Evolutionary conservation across 2,797 vertebrate genomes (phyloP).

Genomic region (Sylvia borin): DNA sequence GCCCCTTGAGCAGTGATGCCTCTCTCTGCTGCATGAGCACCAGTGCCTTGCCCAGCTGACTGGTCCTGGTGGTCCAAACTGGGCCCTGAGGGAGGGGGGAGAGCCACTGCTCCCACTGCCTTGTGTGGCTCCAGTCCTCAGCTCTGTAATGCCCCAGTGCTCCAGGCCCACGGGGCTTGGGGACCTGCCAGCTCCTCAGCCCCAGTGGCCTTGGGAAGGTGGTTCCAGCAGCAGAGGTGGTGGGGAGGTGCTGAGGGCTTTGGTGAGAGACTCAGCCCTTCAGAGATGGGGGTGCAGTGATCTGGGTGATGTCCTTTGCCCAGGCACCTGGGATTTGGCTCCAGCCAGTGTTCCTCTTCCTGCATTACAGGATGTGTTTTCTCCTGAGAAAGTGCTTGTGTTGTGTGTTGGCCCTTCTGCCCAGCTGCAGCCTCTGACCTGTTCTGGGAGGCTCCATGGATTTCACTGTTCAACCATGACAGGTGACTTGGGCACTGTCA

Average conservation of each 20-base stretch:
- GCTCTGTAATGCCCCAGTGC: not conserved
- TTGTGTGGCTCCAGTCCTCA: too few species aligned
- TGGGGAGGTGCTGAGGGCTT: not conserved
- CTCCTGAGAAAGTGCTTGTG: not conserved
- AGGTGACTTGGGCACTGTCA: not conserved
- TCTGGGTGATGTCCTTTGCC: not conserved
- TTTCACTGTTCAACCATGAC: not conserved
- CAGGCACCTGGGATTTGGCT: not conserved
- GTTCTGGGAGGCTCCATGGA: not conserved
- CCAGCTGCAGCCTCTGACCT: not conserved
- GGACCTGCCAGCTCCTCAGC: not conserved
- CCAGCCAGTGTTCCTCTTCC: not conserved
- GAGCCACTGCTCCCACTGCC: not conserved
- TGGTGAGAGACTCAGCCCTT: not conserved
- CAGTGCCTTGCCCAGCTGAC: not conserved
- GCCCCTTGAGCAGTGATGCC: not conserved
- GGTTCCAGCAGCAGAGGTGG: not conserved
- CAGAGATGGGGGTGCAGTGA: not conserved
- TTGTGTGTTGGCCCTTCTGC: not conserved
- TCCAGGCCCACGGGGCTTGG: not conserved
- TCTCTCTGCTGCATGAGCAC: not conserved
- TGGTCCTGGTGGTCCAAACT: not conserved
- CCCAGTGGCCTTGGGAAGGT: not conserved
- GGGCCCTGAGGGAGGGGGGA: not conserved
- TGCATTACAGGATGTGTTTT: not conserved